Evolutionary conservation across 2,113 vertebrate species (phyloP).

Genomic region (chimpanzee (Pan troglodytes)): NHGRI_mPanTro3-v2.1_pri NC_072398.2:138739501-138740000

Average conservation of each 20-base stretch:
- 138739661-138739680: too few species aligned
- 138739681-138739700: too few species aligned
- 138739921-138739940: background rate
- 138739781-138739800: background rate
- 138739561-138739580: too few species aligned
- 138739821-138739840: background rate
- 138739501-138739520: too few species aligned
- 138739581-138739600: too few species aligned
- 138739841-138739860: background rate
- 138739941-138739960: constrained; percentile 3
- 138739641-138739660: too few species aligned
- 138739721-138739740: too few species aligned
- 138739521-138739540: accelerated
- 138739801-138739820: background rate
- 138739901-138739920: background rate
- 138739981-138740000: constrained; percentile 4
- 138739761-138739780: constrained; percentile 7
- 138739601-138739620: too few species aligned
- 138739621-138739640: too few species aligned
- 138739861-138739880: background rate
- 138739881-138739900: background rate
- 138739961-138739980: background rate
- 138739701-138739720: too few species aligned
- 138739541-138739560: too few species aligned
- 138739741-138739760: background rate